phyloP scores from a whole-genome alignment of 2,797 vertebrate species.

The Tokudaia muenninki region DNA sequence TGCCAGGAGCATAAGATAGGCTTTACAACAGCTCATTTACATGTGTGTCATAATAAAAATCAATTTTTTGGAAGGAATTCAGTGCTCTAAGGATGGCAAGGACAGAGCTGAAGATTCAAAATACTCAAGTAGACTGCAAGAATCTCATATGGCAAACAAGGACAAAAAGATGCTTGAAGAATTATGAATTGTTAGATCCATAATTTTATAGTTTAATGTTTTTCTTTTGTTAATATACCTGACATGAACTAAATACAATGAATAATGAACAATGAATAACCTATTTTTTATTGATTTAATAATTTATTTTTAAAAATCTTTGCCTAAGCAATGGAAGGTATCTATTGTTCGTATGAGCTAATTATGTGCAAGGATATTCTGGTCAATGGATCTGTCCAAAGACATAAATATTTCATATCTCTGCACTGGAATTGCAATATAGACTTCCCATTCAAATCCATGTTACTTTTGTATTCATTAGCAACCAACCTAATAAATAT shows the following conservation, averaged over 20 bases:
- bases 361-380: background rate
- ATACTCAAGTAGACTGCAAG: conserved; percentile 42
- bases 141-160: background rate
- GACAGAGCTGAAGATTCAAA: conserved; percentile 31
- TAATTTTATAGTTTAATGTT: background rate
- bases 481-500: background rate
- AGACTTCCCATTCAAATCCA: background rate
- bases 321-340: background rate
- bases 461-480: background rate
- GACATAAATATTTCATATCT: background rate
- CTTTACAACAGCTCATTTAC: background rate
- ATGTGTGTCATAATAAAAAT: conserved; percentile 64
- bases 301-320: background rate
- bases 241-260: background rate
- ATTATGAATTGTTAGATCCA: background rate
- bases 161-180: background rate
- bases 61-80: conserved; percentile 37
- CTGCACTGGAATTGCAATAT: background rate
- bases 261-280: background rate
- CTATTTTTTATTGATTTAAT: background rate
- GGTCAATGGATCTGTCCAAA: background rate
- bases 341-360: background rate
- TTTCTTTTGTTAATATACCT: background rate
- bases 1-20: conserved; percentile 31
- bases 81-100: background rate